Conservation (phyloP, 2,113 vertebrate species). For the Romanogobio albipinnatus region DNA sequence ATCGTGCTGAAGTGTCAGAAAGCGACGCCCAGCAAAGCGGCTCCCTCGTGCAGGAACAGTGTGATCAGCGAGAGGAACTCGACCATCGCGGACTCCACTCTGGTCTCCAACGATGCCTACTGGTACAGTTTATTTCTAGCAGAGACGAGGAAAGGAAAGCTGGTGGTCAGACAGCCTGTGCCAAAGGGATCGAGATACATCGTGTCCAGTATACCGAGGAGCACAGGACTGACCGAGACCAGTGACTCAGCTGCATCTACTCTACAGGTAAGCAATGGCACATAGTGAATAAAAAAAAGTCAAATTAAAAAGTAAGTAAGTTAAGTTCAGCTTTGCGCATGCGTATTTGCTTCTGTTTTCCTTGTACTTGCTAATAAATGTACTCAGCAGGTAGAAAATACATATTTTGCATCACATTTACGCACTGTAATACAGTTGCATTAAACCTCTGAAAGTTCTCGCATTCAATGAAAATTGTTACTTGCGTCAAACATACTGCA, state of each 20-base stretch:
- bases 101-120: slow-evolving; percentile 63
- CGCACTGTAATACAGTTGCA: neutral
- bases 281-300: neutral
- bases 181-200: slow-evolving; percentile 61
- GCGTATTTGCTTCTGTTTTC: neutral
- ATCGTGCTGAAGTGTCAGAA: slow-evolving; percentile 67
- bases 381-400: neutral
- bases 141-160: slow-evolving; percentile 62
- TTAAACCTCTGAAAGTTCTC: neutral
- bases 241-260: slow-evolving; percentile 60
- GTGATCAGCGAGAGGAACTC: slow-evolving; percentile 61
- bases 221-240: slow-evolving; percentile 61
- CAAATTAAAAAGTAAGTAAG: neutral
- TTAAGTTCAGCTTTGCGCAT: neutral
- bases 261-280: slow-evolving; percentile 8
- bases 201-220: slow-evolving; percentile 61
- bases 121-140: slow-evolving; percentile 63
- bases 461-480: neutral
- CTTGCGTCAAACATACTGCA: neutral
- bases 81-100: slow-evolving; percentile 59
- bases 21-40: slow-evolving; percentile 54
- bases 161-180: slow-evolving; percentile 61
- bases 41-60: slow-evolving; percentile 60
- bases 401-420: neutral
- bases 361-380: neutral